Evolutionary conservation across 2,113 vertebrate species (phyloP).

Genomic region (Desmodus rotundus): DNA sequence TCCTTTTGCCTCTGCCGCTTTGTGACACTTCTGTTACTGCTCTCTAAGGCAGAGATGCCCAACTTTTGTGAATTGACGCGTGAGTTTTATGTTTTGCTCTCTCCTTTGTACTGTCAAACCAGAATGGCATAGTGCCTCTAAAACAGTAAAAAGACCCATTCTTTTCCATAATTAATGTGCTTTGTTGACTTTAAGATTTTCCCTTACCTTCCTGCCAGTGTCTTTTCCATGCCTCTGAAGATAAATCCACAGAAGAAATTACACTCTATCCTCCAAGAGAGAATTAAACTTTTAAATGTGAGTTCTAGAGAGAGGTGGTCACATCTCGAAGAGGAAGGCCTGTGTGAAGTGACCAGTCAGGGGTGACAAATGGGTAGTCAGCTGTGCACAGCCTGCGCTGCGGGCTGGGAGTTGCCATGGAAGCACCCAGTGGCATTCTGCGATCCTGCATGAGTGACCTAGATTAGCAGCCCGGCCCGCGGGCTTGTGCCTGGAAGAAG

Average conservation of each 20-base stretch:
- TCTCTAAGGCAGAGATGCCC: not conserved
- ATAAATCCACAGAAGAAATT: not conserved
- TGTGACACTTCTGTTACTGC: not conserved
- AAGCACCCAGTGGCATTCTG: not conserved
- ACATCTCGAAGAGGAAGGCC: not conserved
- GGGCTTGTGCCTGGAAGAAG: not conserved
- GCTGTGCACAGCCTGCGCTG: slow-evolving; percentile 27
- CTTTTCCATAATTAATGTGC: not conserved
- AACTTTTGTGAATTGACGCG: not conserved
- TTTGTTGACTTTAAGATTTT: not conserved
- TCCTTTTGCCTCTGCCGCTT: not conserved
- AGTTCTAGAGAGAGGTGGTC: not conserved
- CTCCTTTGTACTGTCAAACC: not conserved
- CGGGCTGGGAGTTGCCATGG: not conserved
- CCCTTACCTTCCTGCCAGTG: not conserved
- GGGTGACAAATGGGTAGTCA: slow-evolving; percentile 39
- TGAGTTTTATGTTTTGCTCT: not conserved
- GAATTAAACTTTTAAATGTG: not conserved
- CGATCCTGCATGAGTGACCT: not conserved
- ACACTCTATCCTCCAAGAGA: not conserved
- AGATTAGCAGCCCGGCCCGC: not conserved
- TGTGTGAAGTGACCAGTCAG: slow-evolving; percentile 6
- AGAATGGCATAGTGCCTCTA: not conserved
- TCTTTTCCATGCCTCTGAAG: not conserved
- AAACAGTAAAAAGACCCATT: not conserved